Base-by-base conservation (phyloP, 2,888 invertebrate genomes). In the Drosophila fungiperda region DNA sequence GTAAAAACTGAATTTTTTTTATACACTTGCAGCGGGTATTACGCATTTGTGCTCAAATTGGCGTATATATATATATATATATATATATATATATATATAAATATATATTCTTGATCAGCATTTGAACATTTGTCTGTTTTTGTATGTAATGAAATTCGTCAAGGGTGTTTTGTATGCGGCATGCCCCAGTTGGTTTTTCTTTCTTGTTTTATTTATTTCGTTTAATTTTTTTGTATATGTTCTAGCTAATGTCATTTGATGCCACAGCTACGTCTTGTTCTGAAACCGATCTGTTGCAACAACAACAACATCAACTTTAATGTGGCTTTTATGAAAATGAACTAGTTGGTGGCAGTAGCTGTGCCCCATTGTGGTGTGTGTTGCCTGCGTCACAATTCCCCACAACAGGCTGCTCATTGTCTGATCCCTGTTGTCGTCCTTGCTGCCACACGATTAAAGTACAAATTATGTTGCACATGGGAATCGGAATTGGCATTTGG, bases 321-420 rank as follows among this genome's bases (percentile, higher is more conserved):
- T 81, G 87, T 79, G 82, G 82, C 85, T 85, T 90, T 91, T 90
- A 87, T 90, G 90, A 90, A 90, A 90, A 90, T 90, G 80, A 83
- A 84, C 79, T 67, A 61, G 66, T 53, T 67, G 65, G 26, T 61
- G 80, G 59, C 53, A 72, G 38, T 57, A 60, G 55, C 60, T 50
- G 59, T 26, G 60, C 9, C 48, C 60, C 64, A 68, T 66, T 63
- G 76, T 68, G 59, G 26, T 12, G 2, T 12, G 58, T 29, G 42
- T 64, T 32, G 49, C 33, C 73, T 38, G 29, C 23, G 36, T 45
- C 26, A 49, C 35, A 36, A 15, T 36, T 29, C 60, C 49, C 20
- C 23, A 7, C 17, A 23, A 15, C 45, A 26, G 52, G 9, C 29
- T 40, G n/a, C 17, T 38, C 15, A 32, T 50, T 32, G 36, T 42